Percentiles rank a stretch among this genome's conserved stretches.
These are phyloP conservation scores for Panzeria rudis DNA, from an alignment of 2,888 invertebrate species.

Conservation along the genomic window DNA sequence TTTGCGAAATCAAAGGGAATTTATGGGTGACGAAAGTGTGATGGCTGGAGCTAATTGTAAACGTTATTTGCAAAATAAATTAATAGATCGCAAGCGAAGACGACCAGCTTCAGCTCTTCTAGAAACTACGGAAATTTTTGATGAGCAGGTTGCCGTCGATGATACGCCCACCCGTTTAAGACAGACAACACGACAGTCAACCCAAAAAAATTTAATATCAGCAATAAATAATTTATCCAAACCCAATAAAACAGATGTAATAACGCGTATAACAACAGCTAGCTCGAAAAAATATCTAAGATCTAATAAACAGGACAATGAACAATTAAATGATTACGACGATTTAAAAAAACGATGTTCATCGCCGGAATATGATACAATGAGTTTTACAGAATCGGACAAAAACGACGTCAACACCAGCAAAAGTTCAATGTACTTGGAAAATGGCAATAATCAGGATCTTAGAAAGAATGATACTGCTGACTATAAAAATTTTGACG, in stretches of 20 bases:
- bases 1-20: not conserved
- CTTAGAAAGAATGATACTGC: constrained; percentile 6
- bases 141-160: constrained; percentile 13
- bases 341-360: not conserved
- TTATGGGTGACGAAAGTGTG: constrained; percentile 42
- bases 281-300: constrained; percentile 44
- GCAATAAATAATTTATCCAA: constrained; percentile 32
- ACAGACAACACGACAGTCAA: constrained; percentile 53
- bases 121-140: not conserved
- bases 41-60: constrained; percentile 59
- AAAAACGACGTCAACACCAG: not conserved
- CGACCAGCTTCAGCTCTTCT: constrained; percentile 30
- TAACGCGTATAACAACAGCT: constrained; percentile 8
- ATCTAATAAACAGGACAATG: constrained; percentile 39
- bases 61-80: constrained; percentile 59
- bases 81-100: constrained; percentile 49
- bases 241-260: constrained; percentile 26
- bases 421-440: constrained; percentile 9
- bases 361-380: constrained; percentile 17
- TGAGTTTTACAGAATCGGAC: constrained; percentile 5
- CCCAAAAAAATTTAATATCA: constrained; percentile 35
- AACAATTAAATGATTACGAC: constrained; percentile 15
- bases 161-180: constrained; percentile 27
- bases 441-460: constrained; percentile 25
- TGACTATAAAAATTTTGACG: not conserved